These are phyloP conservation scores for Drosophila mercatorum DNA, from an alignment of 2,888 invertebrate species.

Conservation along the genomic window DNA sequence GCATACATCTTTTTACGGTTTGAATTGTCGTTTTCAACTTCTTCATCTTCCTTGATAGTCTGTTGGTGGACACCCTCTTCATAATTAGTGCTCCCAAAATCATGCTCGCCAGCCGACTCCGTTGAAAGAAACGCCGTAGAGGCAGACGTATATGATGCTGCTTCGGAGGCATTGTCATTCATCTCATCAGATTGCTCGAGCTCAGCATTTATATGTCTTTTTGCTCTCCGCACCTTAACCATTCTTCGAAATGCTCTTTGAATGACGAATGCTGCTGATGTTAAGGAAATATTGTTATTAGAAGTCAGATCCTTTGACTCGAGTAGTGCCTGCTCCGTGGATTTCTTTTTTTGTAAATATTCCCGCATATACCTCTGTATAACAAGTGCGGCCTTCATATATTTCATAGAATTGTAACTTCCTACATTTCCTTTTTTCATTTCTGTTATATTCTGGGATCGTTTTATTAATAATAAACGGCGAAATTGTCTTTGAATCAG, in stretches of 20 bases:
- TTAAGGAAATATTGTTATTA: conserved; percentile 36
- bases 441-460: conserved; percentile 5
- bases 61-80: conserved; percentile 62
- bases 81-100: conserved; percentile 43
- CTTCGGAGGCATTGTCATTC: conserved; percentile 74
- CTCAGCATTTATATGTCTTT: conserved; percentile 35
- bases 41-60: conserved; percentile 63
- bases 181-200: conserved; percentile 53
- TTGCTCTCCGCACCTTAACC: conserved; percentile 35
- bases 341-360: conserved; percentile 49
- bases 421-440: conserved; percentile 14
- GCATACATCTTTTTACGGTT: conserved; percentile 32
- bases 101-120: conserved; percentile 62
- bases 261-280: conserved; percentile 85
- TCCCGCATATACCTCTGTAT: conserved; percentile 76
- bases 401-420: conserved; percentile 48
- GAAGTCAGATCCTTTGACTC: background rate
- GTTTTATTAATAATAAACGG: conserved; percentile 36
- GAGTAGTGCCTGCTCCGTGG: conserved; percentile 3
- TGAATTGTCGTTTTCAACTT: conserved; percentile 57
- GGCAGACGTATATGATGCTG: conserved; percentile 77
- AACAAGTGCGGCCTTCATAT: conserved; percentile 68
- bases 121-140: conserved; percentile 77
- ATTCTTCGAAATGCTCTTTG: conserved; percentile 86
- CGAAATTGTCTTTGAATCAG: conserved; percentile 60